A percentile compares a stretch with the other conserved stretches of the same genome.
Evolutionary conservation across 2,888 invertebrate species (phyloP).

Genomic region (Polydrusus cervinus): DNA sequence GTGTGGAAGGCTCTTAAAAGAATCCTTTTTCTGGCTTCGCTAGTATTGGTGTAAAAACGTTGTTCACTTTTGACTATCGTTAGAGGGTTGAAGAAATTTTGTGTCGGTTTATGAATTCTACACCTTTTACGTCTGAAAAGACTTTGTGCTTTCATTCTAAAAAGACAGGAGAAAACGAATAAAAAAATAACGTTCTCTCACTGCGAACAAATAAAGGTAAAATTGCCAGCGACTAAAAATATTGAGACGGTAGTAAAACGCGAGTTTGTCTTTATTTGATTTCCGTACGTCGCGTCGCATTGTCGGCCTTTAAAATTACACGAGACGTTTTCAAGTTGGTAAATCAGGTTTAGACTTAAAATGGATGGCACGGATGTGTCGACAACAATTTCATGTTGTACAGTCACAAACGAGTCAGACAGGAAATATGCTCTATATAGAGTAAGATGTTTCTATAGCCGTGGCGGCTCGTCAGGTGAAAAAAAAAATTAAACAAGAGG

Average conservation of each 20-base stretch:
- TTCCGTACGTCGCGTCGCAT: constrained; percentile 51
- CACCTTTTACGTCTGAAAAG: no score
- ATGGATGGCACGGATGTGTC: constrained; percentile 51
- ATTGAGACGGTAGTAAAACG: constrained; percentile 48
- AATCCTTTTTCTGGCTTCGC: no score
- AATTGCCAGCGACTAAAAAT: constrained; percentile 48
- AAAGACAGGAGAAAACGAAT: neutral
- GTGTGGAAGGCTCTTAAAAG: no score
- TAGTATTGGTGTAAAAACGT: no score
- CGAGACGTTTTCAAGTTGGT: constrained; percentile 48
- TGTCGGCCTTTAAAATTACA: constrained; percentile 50
- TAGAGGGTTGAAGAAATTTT: no score
- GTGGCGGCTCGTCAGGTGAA: no score
- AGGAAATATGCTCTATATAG: constrained; percentile 30
- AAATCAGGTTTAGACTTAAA: constrained; percentile 55
- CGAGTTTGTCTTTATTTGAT: constrained; percentile 55
- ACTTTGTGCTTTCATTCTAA: no score
- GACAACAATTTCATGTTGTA: constrained; percentile 49
- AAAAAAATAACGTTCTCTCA: constrained; percentile 24
- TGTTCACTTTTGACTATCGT: no score
- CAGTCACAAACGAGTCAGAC: constrained; percentile 36
- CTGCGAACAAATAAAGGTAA: constrained; percentile 30
- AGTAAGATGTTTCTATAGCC: neutral
- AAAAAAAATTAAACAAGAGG: no score
- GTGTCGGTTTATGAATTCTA: no score